Evolutionary conservation across 2,888 invertebrate genomes (phyloP).

Genomic region (Ischnus inquisitorius): DNA sequence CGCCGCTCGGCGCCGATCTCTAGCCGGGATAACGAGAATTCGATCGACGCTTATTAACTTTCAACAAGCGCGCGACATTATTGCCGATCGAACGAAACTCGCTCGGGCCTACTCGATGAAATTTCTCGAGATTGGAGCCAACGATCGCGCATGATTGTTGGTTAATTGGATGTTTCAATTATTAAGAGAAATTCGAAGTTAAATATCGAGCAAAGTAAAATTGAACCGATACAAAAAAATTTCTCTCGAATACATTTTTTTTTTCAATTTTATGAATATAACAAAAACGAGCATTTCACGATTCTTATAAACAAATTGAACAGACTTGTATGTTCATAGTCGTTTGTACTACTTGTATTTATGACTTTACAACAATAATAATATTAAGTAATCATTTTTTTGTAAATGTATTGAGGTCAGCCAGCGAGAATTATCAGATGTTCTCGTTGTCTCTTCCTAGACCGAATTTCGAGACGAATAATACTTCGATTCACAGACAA

Average conservation of each 20-base stretch:
- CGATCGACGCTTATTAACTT: conserved; percentile 70
- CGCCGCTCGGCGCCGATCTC: conserved; percentile 51
- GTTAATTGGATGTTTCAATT: conserved; percentile 45
- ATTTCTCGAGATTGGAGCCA: conserved; percentile 36
- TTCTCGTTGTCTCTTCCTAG: no score
- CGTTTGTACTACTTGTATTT: no score
- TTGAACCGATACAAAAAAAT: neutral
- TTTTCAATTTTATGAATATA: no score
- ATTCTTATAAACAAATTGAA: no score
- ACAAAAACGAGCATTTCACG: no score
- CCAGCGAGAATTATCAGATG: no score
- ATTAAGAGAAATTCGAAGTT: conserved; percentile 47
- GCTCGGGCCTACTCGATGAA: conserved; percentile 5
- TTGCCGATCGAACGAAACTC: conserved; percentile 23
- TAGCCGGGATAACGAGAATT: conserved; percentile 58
- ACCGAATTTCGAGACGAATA: no score
- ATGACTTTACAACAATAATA: no score
- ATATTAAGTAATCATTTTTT: no score
- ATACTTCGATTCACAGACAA: neutral
- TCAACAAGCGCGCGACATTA: conserved; percentile 63
- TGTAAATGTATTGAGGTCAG: no score
- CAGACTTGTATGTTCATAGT: no score
- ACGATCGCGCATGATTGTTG: conserved; percentile 56
- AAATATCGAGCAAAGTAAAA: neutral
- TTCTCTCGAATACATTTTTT: neutral